Evolutionary conservation across 1,140 invertebrate genomes (phyloP), one percentile per base, ranked within the genome.

Genomic region (Microplitis mediator): DNA sequence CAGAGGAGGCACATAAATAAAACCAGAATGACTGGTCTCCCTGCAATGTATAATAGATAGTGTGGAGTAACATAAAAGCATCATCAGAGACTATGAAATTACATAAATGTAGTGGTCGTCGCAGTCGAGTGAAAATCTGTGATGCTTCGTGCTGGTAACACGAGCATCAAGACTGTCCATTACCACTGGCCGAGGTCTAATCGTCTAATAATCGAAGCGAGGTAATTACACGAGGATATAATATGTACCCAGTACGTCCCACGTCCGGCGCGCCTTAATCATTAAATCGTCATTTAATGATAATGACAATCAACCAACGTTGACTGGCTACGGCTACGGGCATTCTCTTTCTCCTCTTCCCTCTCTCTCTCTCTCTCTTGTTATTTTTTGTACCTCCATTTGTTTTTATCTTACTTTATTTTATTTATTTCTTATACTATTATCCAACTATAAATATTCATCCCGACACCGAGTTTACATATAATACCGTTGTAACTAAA

Each of bases 231-330:
- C 61, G 71, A 50, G 9, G 39, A 50, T 50, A 69, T 66, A 51
- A 66, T 72, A 74, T 78, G 71, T 45, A 6, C 6, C 75, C 75
- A 68, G 72, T 71, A 79, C 79, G 78, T 79, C 79, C 79, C 75
- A 80, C 79, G 81, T 83, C 80, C 76, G 77, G 80, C 79, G 80
- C 78, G 74, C 81, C 78, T 78, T 72, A 63, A 78, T 84, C 82
- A 81, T 83, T 84, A 84, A 84, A 82, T 81, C 77, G 77, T 77
- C 74, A 78, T 76, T 79, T 81, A 81, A 81, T 79, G 78, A 81
- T 83, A 81, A 78, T 78, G 76, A 77, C 79, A 76, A 82, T 82
- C 77, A 76, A 75, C 80, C 11, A 62, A 39, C 60, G 60, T 62
- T 62, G 60, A 62, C 60, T 39, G 60, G 32, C 39, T 62, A 62